Conservation (phyloP, 2,797 vertebrate genomes). For the Liparis tanakae region DNA sequence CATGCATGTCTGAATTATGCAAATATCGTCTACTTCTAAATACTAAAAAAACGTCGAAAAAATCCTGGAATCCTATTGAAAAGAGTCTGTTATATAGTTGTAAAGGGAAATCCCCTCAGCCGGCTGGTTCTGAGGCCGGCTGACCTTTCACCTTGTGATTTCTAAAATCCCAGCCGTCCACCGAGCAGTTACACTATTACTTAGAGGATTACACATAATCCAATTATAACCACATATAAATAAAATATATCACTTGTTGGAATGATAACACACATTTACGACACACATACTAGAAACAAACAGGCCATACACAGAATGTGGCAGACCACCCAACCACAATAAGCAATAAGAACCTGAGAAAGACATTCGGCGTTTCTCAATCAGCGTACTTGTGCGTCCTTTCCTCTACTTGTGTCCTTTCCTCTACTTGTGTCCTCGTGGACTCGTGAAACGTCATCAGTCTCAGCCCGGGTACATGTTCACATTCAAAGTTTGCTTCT, state of each 20-base stretch:
- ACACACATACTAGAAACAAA: background rate
- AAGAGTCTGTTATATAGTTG: background rate
- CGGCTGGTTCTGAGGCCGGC: background rate
- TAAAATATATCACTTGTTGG: background rate
- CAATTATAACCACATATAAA: background rate
- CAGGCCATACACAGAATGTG: background rate
- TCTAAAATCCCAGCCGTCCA: background rate
- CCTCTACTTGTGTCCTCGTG: too few species aligned
- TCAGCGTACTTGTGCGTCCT: too few species aligned
- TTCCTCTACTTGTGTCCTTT: too few species aligned
- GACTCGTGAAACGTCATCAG: too few species aligned
- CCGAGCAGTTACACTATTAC: conserved; percentile 1
- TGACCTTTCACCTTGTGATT: background rate
- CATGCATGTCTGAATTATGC: background rate
- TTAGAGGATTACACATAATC: background rate
- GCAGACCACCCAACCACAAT: conserved; percentile 2
- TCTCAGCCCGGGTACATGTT: too few species aligned
- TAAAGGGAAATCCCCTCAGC: background rate
- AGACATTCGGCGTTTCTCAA: too few species aligned
- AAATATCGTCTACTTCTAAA: background rate
- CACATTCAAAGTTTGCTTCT: too few species aligned
- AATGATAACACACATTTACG: background rate
- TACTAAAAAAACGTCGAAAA: background rate
- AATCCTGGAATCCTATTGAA: background rate
- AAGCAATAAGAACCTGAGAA: background rate